These are phyloP conservation scores for Halisarca cf. caerulea DNA, from an alignment of 37 sponge, comb jelly and placozoan genomes.

Conservation along the genomic window DNA sequence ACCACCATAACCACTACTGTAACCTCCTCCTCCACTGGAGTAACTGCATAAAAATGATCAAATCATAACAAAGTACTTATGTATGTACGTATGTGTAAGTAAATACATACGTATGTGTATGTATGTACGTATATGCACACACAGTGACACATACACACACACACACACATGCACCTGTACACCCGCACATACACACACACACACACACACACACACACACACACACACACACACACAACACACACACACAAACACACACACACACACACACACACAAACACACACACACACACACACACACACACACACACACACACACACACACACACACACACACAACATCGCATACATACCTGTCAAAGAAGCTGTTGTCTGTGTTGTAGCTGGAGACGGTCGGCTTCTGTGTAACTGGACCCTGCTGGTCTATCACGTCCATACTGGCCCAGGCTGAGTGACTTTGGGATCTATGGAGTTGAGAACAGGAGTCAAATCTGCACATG, in stretches of 20 bases:
- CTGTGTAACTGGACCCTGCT: constrained; percentile 54
- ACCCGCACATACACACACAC: too few species aligned
- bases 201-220: too few species aligned
- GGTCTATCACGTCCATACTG: constrained; percentile 82
- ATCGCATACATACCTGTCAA: constrained; percentile 39
- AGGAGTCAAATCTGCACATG: too few species aligned
- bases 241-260: too few species aligned
- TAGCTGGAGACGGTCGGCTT: neutral
- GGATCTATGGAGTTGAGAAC: neutral
- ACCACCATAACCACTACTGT: neutral
- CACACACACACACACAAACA: too few species aligned
- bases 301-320: too few species aligned
- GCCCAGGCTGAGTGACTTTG: constrained; percentile 82
- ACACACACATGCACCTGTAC: too few species aligned
- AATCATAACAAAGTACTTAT: neutral
- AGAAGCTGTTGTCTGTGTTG: neutral
- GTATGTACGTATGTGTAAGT: neutral
- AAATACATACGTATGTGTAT: neutral
- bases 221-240: too few species aligned
- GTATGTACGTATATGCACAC: too few species aligned
- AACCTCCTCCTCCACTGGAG: neutral
- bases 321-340: too few species aligned
- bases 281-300: too few species aligned
- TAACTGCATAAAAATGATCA: neutral
- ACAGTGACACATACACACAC: too few species aligned